Evolutionary conservation across 2,113 vertebrate species (phyloP).

Genomic region (Perca schrenkii): DNA sequence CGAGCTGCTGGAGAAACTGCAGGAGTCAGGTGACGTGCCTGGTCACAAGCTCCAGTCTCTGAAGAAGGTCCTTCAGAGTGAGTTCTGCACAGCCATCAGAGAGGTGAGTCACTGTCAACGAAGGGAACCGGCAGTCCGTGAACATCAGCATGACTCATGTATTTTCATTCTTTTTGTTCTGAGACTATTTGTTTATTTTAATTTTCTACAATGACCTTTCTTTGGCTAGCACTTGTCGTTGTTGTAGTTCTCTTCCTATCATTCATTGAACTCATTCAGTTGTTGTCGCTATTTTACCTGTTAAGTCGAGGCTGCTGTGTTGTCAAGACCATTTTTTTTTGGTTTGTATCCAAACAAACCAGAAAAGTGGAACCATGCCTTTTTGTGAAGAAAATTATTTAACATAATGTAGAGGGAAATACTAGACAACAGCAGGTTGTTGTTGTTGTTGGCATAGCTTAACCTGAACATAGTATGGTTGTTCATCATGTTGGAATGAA

Average conservation of each 20-base stretch:
- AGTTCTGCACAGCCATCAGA: slow-evolving; percentile 99
- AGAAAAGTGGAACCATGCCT: background rate
- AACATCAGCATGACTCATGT: slow-evolving; percentile 22
- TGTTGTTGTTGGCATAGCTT: no score
- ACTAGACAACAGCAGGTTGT: background rate
- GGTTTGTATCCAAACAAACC: background rate
- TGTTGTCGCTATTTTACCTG: background rate
- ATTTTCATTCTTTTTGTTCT: slow-evolving; percentile 14
- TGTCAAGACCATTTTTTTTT: background rate
- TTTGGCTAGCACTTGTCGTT: background rate
- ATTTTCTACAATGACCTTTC: background rate
- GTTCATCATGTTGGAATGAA: no score
- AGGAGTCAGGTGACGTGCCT: slow-evolving; percentile 96
- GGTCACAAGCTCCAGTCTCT: slow-evolving; percentile 97
- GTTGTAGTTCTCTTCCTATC: background rate
- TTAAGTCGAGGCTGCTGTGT: background rate
- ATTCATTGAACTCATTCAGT: background rate
- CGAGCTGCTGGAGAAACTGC: slow-evolving; percentile 97
- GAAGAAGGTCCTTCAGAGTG: slow-evolving; percentile 98
- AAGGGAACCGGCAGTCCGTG: background rate
- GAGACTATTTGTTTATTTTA: background rate
- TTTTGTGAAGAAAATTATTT: background rate
- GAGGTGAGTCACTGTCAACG: slow-evolving; percentile 88
- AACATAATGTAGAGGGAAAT: background rate
- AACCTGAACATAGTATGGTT: background rate